These are phyloP conservation scores for Notocelia uddmanniana DNA, from an alignment of 2,888 invertebrate genomes.

Conservation along the genomic window DNA sequence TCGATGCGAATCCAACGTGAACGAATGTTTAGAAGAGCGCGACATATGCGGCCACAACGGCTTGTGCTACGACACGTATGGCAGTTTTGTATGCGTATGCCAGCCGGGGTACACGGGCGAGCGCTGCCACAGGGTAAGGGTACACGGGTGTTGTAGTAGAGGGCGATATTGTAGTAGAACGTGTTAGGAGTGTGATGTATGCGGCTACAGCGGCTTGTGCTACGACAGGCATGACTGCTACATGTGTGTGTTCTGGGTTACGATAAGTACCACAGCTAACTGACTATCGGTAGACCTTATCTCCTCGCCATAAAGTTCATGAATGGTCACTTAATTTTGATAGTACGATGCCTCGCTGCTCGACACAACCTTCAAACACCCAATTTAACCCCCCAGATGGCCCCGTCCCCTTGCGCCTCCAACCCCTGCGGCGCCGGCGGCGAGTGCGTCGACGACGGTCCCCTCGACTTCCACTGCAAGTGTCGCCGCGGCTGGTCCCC, in stretches of 20 bases:
- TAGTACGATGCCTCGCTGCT: too few relatives aligned
- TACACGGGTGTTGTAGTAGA: background rate
- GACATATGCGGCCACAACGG: conserved; percentile 88
- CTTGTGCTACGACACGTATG: conserved; percentile 93
- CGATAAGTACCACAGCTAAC: too few relatives aligned
- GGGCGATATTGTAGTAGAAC: too few relatives aligned
- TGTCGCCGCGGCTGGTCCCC: conserved; percentile 87
- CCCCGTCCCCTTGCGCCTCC: conserved; percentile 89
- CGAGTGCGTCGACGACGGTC: conserved; percentile 87
- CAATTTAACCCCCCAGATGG: conserved; percentile 61
- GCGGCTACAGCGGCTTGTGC: background rate
- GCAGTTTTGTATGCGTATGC: conserved; percentile 92
- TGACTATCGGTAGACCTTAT: too few relatives aligned
- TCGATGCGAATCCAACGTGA: conserved; percentile 91
- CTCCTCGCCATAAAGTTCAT: too few relatives aligned
- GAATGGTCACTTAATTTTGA: too few relatives aligned
- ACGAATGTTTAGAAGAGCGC: conserved; percentile 89
- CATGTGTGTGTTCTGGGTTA: too few relatives aligned
- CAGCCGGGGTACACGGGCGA: conserved; percentile 92
- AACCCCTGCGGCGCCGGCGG: conserved; percentile 92
- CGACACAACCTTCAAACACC: too few relatives aligned
- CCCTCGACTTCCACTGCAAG: conserved; percentile 87
- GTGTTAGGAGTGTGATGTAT: background rate
- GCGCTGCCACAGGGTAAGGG: conserved; percentile 89
- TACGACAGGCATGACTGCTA: too few relatives aligned